These are phyloP conservation scores for Bunonema sp. DNA, from an alignment of 2,888 invertebrate species.

Conservation along the genomic window DNA sequence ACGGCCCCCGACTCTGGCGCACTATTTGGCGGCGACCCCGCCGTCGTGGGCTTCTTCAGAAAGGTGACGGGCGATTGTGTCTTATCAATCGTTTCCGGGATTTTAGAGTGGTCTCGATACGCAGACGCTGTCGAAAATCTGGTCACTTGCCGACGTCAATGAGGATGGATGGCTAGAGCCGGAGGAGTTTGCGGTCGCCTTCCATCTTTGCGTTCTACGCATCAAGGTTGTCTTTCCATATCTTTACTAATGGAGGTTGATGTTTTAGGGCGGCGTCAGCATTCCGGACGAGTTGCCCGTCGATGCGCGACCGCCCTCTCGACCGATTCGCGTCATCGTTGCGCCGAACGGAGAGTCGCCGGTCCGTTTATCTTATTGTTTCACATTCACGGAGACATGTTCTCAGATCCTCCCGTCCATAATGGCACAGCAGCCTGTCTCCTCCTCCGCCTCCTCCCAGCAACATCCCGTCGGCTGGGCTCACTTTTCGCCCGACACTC, in stretches of 20 bases:
- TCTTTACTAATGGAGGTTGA: neutral
- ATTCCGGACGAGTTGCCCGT: no score
- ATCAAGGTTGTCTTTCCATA: conserved; percentile 20
- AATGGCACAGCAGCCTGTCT: no score
- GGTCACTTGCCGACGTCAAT: conserved; percentile 42
- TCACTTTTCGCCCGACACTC: no score
- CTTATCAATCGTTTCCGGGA: neutral
- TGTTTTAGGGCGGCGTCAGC: conserved; percentile 10
- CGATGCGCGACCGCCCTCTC: no score
- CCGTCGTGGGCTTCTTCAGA: conserved; percentile 36
- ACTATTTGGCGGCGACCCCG: conserved; percentile 25
- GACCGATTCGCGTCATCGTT: no score
- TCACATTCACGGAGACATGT: no score
- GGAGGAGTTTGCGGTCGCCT: conserved; percentile 38
- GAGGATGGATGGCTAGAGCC: conserved; percentile 42
- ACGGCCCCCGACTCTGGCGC: conserved; percentile 17
- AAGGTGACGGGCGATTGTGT: conserved; percentile 4
- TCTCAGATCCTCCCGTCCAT: no score
- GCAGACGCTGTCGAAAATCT: conserved; percentile 17
- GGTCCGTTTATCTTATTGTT: no score
- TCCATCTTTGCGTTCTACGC: conserved; percentile 41
- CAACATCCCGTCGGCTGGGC: no score
- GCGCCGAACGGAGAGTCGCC: no score
- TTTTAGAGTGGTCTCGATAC: conserved; percentile 8
- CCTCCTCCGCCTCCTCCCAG: no score